Evolutionary conservation across 2,797 vertebrate genomes (phyloP), one percentile per base, ranked within the genome.

Genomic region (Pygocentrus nattereri): DNA sequence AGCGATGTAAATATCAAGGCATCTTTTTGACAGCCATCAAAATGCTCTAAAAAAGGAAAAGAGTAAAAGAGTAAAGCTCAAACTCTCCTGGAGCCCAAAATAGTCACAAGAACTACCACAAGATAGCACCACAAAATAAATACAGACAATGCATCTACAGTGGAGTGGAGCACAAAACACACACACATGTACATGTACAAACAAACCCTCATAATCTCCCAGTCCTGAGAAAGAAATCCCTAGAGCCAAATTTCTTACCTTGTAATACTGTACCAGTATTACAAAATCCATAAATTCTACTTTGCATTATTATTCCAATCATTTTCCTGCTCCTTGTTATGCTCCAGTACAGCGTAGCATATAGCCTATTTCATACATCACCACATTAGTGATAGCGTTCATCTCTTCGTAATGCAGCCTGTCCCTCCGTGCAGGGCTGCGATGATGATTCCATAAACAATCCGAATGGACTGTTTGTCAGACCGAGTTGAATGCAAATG

Each of bases 391-490:
- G 34, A 84, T 84, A 82, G 85, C 30, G 62, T 47, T 81, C 84
- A 87, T 92, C 89, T 84, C 88, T 90, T 87, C 89, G 85, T 89
- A 91, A 90, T 91, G 92, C 92, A 89, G 89, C 90, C 47, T 82
- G 18, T 83, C 89, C 92, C 88, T 85, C 92, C 89, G 86, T 76
- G 88, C 88, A 87, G 78, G 84, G 87, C 77, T 88, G 90, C 88
- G 82, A 80, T 91, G 91, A 94, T 92, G 93, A 89, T 92, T 94
- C 92, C 90, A 95, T 95, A 94, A 94, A 95, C 85, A 90, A 93
- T 83, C 38, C 68, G 90, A 93, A 94, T 92, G 90, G 92, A 89
- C 88, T 87, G 90, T 90, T 90, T 92, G 92, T 93, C 93, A 92
- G 88, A 89, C 81, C 83, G 84, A 85, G 88, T 88, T 83, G 91